phyloP scores from a whole-genome alignment of 1,140 invertebrate species.

The Leptinotarsa lineolata region DNA sequence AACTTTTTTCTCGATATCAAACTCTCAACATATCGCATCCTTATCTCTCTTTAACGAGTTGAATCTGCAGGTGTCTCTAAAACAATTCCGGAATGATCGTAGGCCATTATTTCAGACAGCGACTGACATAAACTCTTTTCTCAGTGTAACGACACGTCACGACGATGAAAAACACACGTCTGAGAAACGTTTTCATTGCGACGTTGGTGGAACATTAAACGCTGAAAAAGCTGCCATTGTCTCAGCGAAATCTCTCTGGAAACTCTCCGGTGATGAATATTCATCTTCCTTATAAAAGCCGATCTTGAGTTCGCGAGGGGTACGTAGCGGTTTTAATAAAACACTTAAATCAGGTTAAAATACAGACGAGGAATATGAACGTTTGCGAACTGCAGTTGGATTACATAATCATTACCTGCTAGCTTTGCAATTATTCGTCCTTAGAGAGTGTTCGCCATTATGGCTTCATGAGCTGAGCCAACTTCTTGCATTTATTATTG shows the following conservation, averaged over 20 bases:
- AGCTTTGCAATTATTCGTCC: slow-evolving; percentile 23
- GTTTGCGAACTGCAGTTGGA: slow-evolving; percentile 25
- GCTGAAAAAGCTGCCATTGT: slow-evolving; percentile 37
- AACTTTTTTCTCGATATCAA: background rate
- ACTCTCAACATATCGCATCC: background rate
- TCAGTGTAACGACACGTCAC: slow-evolving; percentile 30
- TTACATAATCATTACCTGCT: slow-evolving; percentile 26
- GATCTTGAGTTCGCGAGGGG: slow-evolving; percentile 37
- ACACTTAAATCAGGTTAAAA: slow-evolving; percentile 41
- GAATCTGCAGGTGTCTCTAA: background rate
- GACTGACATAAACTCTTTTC: slow-evolving; percentile 8
- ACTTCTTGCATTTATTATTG: slow-evolving; percentile 24
- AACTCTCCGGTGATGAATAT: slow-evolving; percentile 34
- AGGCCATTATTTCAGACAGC: background rate
- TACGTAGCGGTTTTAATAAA: slow-evolving; percentile 40
- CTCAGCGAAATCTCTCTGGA: slow-evolving; percentile 24
- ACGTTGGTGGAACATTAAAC: slow-evolving; percentile 39
- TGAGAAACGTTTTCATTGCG: slow-evolving; percentile 38
- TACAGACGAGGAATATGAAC: slow-evolving; percentile 32
- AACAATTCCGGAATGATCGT: slow-evolving; percentile 3
- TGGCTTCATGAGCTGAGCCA: slow-evolving; percentile 13
- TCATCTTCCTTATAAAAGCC: slow-evolving; percentile 40
- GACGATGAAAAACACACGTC: slow-evolving; percentile 33
- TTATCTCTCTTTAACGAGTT: background rate
- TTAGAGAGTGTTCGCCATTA: slow-evolving; percentile 19